phyloP scores from a whole-genome alignment of 2,113 vertebrate species.

The Strix uralensis region DNA sequence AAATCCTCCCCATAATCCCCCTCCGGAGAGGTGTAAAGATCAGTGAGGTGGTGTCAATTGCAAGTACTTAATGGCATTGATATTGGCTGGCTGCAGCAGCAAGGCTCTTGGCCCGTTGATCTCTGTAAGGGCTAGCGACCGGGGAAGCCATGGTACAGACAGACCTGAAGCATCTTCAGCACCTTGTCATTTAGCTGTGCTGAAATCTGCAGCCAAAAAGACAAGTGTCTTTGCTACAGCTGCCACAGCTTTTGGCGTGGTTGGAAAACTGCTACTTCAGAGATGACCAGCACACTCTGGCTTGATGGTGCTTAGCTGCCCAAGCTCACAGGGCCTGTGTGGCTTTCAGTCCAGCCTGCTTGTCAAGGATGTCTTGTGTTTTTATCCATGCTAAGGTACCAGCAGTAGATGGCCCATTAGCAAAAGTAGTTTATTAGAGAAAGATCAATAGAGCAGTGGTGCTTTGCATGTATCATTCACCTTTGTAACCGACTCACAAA shows the following conservation, averaged over 20 bases:
- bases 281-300: background rate
- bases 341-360: background rate
- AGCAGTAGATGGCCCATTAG: background rate
- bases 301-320: background rate
- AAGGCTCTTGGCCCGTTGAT: background rate
- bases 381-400: background rate
- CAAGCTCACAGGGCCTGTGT: background rate
- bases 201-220: background rate
- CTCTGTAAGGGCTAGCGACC: background rate
- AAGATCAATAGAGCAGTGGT: background rate
- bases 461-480: background rate
- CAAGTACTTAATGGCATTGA: slow-evolving; percentile 18
- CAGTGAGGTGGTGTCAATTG: slow-evolving; percentile 27
- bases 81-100: background rate
- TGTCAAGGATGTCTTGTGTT: rapidly evolving
- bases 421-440: background rate
- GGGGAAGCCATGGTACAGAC: rapidly evolving
- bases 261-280: background rate
- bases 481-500: background rate
- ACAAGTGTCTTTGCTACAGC: background rate
- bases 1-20: slow-evolving; percentile 37
- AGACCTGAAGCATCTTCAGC: background rate
- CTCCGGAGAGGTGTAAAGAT: slow-evolving; percentile 52
- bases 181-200: background rate
- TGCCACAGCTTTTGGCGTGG: background rate